Base-by-base conservation (phyloP, 2,797 vertebrate species). In the Manis javanica region DNA sequence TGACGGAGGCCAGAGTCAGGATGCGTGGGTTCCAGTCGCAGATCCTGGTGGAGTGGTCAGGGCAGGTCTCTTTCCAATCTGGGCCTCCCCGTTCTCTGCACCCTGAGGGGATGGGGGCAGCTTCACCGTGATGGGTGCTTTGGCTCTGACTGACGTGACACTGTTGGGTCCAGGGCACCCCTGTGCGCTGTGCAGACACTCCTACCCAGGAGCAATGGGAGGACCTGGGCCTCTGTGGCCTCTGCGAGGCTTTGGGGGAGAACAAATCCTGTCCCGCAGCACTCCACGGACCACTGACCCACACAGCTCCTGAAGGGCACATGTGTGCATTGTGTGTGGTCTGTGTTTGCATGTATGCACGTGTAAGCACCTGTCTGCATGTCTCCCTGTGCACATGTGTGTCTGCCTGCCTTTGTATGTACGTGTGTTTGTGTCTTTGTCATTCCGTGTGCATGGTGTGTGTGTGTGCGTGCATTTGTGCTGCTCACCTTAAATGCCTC, bases 41-140 rank as follows among this genome's bases (percentile, higher is more conserved):
- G 90, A 4, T 26, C 37, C 13, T 18, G 72, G 68, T 15, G 24
- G 71, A 53, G 91, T 31, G 79, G 19, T 61, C 61, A 39, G 63
- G 39, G 24, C 11, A 72, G 55, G 31, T 66, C 59, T 12, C 26
- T 46, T 42, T 31, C 5, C 6, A 7, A 0, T 10, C 29, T 63
- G 49, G 29, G 15, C 23, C 18, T 55, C 55, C 16, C 18, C 55
- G 1, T 26, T 10, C 24, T 92, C 37, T 42, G 53, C 21, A 53
- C 7, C 3, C 12, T 0, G 3, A 34, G 31, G n/a, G 9, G 18
- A 24, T 61, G 26, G 31, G 24, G 34, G n/a, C 53, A 29, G 19
- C 26, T n/a, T 69, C 59, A 0, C 5, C 34, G 2, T 0, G 5
- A 18, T 69, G n/a, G 49, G 4, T 34, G 13, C 37, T 63, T 46